Base-by-base conservation (phyloP, 2,888 invertebrate genomes). In the Clunio marinus region DNA sequence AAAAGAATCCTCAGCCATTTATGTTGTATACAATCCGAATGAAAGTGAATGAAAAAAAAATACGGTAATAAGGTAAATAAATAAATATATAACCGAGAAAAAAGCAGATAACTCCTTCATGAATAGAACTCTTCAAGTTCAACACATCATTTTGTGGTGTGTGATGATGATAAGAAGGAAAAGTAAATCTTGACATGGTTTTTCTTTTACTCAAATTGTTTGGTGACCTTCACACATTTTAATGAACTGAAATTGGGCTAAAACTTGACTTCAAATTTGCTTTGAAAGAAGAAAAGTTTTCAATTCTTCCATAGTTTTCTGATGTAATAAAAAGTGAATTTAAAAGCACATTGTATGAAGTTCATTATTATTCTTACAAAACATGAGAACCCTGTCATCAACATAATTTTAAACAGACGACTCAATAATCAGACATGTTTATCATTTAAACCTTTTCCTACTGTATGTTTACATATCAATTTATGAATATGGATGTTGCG, bases 401-500 rank as follows among this genome's bases (percentile, higher is more conserved):
- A 45, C 45, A 45, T 15, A 4, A 45, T 45, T 45, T 45, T 13
- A 45, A n/a, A 24, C 57, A 57, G 57, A 57, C 57, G 57, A 13
- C 10, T 57, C 45, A 45, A 32, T 13, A 32, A 32, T 5, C 35
- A 7, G 45, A 32, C 17, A 45, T 27, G 57, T 57, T n/a, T 10
- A 57, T 15, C 22, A 60, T 35, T 63, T 46, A 35, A 32, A 32
- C 35, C 35, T 32, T 60, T 60, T 60, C 8, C 4, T 8, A 17
- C 15, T 37, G 17, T 63, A 13, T 63, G 25, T 63, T 46, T 46
- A 46, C 46, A 46, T 15, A 57, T 22, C 10, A 17, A 63, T 63
- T 63, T 63, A 63, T 63, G 63, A 63, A 46, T 63, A 63, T 63
- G 63, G 45, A 46, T 45, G 45, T 63, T 25, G 63, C 63, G 63